These are phyloP conservation scores for Lampris incognitus DNA, from an alignment of 2,113 vertebrate genomes.

Conservation along the genomic window DNA sequence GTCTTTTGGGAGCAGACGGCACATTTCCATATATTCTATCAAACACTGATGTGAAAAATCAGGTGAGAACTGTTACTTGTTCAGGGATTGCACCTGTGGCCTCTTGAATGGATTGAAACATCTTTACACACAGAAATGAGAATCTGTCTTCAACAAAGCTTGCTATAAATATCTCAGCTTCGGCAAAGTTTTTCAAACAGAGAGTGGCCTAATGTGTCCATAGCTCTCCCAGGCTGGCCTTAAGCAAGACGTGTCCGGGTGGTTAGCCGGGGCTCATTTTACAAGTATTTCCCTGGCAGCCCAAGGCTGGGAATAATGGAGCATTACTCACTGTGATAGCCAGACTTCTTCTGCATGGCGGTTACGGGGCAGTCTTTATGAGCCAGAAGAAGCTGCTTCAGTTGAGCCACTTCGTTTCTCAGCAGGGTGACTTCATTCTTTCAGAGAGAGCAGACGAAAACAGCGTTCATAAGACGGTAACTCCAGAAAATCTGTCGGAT, in stretches of 20 bases:
- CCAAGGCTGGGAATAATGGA: constrained; percentile 88
- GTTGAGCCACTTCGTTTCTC: constrained; percentile 99
- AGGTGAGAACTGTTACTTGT: constrained; percentile 27
- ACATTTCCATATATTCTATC: constrained; percentile 31
- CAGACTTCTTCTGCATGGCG: constrained; percentile 99
- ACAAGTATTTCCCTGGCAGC: constrained; percentile 84
- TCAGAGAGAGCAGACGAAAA: constrained; percentile 81
- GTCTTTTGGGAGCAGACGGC: constrained; percentile 3
- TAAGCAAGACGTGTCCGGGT: constrained; percentile 67
- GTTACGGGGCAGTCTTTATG: constrained; percentile 99
- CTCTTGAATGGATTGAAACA: constrained; percentile 16
- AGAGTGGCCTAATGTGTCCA: constrained; percentile 44
- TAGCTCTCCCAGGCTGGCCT: constrained; percentile 46
- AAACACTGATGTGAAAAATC: constrained; percentile 50
- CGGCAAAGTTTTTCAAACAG: constrained; percentile 52
- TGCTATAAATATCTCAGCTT: constrained; percentile 57
- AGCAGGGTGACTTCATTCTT: constrained; percentile 99
- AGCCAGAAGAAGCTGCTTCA: constrained; percentile 99
- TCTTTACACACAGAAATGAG: background rate
- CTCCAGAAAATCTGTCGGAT: constrained; percentile 8
- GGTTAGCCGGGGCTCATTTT: constrained; percentile 79
- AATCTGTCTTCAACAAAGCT: constrained; percentile 36
- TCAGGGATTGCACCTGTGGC: constrained; percentile 59
- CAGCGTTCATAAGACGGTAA: constrained; percentile 47
- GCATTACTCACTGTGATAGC: constrained; percentile 99